phyloP scores from a whole-genome alignment of 2,797 vertebrate species.

The Mormyrus hasselquistii region DNA sequence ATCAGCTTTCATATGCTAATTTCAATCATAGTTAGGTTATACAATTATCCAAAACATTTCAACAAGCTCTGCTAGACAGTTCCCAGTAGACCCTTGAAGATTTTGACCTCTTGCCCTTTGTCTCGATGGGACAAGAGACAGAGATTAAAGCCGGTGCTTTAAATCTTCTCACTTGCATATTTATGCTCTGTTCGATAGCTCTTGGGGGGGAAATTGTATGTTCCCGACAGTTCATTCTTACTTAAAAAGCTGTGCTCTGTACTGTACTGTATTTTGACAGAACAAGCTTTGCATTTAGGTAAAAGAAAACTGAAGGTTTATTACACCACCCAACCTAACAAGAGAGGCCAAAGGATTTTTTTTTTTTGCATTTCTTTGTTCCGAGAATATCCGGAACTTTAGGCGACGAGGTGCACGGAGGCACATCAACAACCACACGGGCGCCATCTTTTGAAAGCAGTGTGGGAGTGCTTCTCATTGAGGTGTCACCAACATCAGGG shows the following conservation, averaged over 20 bases:
- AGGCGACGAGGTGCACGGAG: not conserved
- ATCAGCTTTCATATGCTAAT: constrained; percentile 24
- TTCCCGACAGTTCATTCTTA: constrained; percentile 3
- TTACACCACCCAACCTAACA: not conserved
- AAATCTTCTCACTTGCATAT: constrained; percentile 17
- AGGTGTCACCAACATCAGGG: not conserved
- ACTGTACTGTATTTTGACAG: not conserved
- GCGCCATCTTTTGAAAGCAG: not conserved
- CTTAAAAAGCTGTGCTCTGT: not conserved
- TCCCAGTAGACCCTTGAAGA: constrained; percentile 29
- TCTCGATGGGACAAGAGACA: constrained; percentile 22
- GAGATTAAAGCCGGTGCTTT: constrained; percentile 23
- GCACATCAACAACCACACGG: not conserved
- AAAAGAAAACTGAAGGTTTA: not conserved
- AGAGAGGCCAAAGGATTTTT: not conserved
- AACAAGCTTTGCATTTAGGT: not conserved
- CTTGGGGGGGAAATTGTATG: constrained; percentile 28
- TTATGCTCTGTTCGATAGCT: constrained; percentile 19
- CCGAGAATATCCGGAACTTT: not conserved
- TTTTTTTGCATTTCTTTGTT: not conserved
- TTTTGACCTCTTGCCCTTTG: constrained; percentile 25
- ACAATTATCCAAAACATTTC: constrained; percentile 31
- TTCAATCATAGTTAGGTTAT: constrained; percentile 23
- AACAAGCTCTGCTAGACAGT: constrained; percentile 17
- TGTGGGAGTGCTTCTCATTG: not conserved